Conservation (phyloP, 2,888 invertebrate species). For the Drosophila prolongata region DNA sequence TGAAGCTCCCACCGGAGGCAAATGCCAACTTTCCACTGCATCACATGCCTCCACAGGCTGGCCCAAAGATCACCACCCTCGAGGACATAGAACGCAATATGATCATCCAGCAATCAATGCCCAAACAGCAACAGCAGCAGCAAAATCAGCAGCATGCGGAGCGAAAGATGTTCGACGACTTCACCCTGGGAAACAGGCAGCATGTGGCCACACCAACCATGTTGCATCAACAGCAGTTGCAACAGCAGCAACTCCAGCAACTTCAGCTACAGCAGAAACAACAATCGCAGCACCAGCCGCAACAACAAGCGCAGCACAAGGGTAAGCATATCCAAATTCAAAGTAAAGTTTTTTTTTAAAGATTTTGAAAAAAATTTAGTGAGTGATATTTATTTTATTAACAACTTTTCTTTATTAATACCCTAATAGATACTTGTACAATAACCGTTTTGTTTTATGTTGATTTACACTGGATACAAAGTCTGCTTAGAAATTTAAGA, state of each 20-base stretch:
- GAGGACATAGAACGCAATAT: slow-evolving; percentile 84
- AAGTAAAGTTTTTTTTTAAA: no score
- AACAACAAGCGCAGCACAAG: slow-evolving; percentile 80
- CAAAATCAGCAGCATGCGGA: slow-evolving; percentile 44
- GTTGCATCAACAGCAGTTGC: slow-evolving; percentile 60
- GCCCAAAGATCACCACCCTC: slow-evolving; percentile 82
- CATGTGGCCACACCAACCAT: slow-evolving; percentile 59
- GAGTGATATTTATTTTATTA: no score
- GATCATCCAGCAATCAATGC: slow-evolving; percentile 81
- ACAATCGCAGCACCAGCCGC: slow-evolving; percentile 46
- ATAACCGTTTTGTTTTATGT: no score
- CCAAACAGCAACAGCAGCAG: slow-evolving; percentile 65
- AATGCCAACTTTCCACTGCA: slow-evolving; percentile 68
- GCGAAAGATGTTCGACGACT: slow-evolving; percentile 50
- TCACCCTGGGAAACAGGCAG: slow-evolving; percentile 57
- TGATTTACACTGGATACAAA: no score
- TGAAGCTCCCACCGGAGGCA: slow-evolving; percentile 52
- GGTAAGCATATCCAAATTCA: slow-evolving; percentile 53
- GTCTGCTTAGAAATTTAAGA: no score
- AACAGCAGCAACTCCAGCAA: slow-evolving; percentile 59
- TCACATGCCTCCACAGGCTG: slow-evolving; percentile 50
- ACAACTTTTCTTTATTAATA: no score
- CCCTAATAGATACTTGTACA: no score
- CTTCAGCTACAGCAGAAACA: slow-evolving; percentile 53
- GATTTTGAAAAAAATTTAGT: no score